phyloP scores from a whole-genome alignment of 1,140 invertebrate genomes.

The Zophobas atratus region DNA sequence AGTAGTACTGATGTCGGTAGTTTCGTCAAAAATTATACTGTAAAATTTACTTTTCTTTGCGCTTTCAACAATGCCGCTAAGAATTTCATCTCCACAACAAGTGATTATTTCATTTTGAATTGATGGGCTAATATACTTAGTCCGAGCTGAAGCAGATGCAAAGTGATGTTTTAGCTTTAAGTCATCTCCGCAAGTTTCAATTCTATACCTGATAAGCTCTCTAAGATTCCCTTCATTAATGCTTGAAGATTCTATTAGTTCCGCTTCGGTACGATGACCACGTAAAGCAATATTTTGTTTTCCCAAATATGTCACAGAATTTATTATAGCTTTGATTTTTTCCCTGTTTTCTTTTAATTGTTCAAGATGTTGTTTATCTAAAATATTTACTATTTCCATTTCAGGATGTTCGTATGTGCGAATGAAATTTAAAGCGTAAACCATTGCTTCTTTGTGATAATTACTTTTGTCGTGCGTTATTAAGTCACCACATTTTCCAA shows the following conservation, averaged over 20 bases:
- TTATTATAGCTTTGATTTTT: conserved; percentile 27
- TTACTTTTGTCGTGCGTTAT: conserved; percentile 13
- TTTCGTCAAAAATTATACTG: background rate
- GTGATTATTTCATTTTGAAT: background rate
- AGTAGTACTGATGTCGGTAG: background rate
- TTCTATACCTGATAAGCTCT: conserved; percentile 20
- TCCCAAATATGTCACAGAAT: conserved; percentile 36
- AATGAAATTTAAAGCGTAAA: conserved; percentile 23
- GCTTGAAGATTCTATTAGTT: no score
- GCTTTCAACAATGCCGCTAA: conserved; percentile 8
- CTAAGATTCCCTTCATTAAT: conserved; percentile 42
- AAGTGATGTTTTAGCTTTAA: conserved; percentile 26
- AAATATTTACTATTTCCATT: background rate
- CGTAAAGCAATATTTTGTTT: conserved; percentile 35
- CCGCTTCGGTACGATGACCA: no score
- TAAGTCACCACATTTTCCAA: conserved; percentile 28
- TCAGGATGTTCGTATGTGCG: background rate
- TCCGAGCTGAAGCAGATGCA: no score
- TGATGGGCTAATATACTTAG: no score
- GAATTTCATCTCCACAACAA: conserved; percentile 43
- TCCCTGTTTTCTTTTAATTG: conserved; percentile 37
- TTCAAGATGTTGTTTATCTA: background rate
- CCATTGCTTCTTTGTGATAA: conserved; percentile 24
- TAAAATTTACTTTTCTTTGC: background rate
- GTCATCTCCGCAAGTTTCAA: conserved; percentile 38